Evolutionary conservation across 2,888 invertebrate species (phyloP), one percentile per base, ranked within the genome.

Genomic region (Zhuqinia jingwanae): DNA sequence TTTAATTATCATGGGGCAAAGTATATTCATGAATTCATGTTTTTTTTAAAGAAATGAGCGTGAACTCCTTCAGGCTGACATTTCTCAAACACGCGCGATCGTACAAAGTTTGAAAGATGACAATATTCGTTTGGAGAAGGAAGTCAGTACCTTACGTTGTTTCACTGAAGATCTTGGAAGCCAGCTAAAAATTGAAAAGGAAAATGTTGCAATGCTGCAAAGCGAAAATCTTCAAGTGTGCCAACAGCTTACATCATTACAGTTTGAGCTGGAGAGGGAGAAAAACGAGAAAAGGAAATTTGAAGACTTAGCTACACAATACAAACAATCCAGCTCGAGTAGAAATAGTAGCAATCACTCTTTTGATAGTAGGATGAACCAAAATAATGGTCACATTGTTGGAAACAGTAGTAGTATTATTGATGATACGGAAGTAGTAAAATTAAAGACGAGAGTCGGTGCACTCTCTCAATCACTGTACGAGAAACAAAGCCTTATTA

Each of bases 31-130:
- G n/a, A 50, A 22, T 82, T 25, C 2, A 17, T 53, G 13, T 83
- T 77, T 53, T 89, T 42, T 75, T 68, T 86, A 81, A 75, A 92
- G 93, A 87, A 93, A 94, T 90, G 95, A 95, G 92, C 92, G 94
- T 65, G 95, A 94, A 89, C 92, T 93, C 89, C 92, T 95, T 45
- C 93, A 93, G 82, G 94, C 95, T 83, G 95, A 95, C 91, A 92
- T 94, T 87, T 94, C 94, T 79, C 93, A 94, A 87, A 90, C 87
- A 53, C 88, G 90, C 17, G 85, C 89, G 90, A 92, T 73, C 92
- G 93, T 87, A 91, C 93, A 91, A 8, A 87, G 88, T 5, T 70
- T 91, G 36, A 87, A 87, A 45, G 90, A 91, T 56, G 91, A 91
- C 25, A 90, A 88, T 73, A 42, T 85, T 13, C 70, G 90, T 20